Conservation (phyloP, 92 coral and sea anemone species). For the Scolanthus callimorphus region DNA sequence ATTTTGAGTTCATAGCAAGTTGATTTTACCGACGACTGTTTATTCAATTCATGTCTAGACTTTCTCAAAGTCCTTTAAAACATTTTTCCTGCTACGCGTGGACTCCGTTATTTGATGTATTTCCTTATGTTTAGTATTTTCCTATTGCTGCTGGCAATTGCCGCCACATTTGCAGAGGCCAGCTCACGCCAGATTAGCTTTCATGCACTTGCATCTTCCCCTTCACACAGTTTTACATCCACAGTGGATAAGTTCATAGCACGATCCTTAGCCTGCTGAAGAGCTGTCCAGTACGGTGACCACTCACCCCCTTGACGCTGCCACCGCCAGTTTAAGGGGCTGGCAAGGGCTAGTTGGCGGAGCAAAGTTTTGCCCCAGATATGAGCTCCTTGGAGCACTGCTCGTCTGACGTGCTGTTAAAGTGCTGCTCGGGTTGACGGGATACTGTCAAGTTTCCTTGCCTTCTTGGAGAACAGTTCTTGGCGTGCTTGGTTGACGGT, state of each 20-base stretch:
- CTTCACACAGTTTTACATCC: slow-evolving; percentile 49
- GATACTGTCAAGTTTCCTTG: slow-evolving; percentile 35
- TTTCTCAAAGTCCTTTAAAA: too few species aligned
- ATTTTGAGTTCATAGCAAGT: too few species aligned
- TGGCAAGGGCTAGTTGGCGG: slow-evolving; percentile 32
- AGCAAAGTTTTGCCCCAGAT: slow-evolving; percentile 32
- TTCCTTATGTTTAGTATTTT: too few species aligned
- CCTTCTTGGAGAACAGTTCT: slow-evolving; percentile 34
- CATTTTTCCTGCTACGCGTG: too few species aligned
- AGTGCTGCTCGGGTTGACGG: slow-evolving; percentile 52
- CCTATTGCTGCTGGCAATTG: too few species aligned
- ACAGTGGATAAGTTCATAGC: slow-evolving; percentile 49
- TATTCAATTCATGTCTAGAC: too few species aligned
- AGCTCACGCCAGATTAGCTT: slow-evolving; percentile 51
- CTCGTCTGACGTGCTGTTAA: slow-evolving; percentile 38
- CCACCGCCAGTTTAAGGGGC: slow-evolving; percentile 66
- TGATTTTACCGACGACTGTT: too few species aligned
- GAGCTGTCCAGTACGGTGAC: slow-evolving; percentile 58
- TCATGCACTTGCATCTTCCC: slow-evolving; percentile 63
- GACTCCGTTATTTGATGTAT: too few species aligned
- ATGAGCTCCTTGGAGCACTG: slow-evolving; percentile 50
- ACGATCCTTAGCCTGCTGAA: slow-evolving; percentile 45
- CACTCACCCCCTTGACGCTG: slow-evolving; percentile 38
- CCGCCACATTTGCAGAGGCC: slow-evolving; percentile 66
- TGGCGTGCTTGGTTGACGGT: slow-evolving; percentile 35